Base-by-base conservation (phyloP, 1,140 invertebrate genomes). In the Leptopilina clavipes region DNA sequence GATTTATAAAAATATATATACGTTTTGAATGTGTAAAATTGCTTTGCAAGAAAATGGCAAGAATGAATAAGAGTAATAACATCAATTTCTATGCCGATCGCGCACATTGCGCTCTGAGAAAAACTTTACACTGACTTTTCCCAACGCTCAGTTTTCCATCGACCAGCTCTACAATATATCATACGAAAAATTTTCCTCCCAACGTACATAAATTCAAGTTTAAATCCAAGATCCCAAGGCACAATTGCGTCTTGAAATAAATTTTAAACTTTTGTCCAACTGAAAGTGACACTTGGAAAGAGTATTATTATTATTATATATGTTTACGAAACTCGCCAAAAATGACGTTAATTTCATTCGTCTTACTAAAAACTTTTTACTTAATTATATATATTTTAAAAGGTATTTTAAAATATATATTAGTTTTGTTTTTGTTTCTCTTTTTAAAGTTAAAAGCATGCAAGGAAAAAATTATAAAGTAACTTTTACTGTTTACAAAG, bases 1-100 rank as follows among this genome's bases (percentile, higher is more conserved):
- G 9, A 40, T 40, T 7, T 40, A 40, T 40, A 65, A 31, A 25
- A 11, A 31, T n/a, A n/a, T 31, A n/a, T 31, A 31, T 65, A 65
- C 12, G 25, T 65, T 22, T 31, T 65, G 59, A 65, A 65, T 65
- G 37, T 17, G 25, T 31, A 25, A 37, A 65, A 65, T 31, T 65
- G 22, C 25, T 65, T 54, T 8, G 48, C 25, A 65, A 65, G 59
- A 65, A n/a, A 65, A 65, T 65, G 59, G 25, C 19, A 65, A 65
- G 59, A 65, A 65, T 65, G 59, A 65, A 65, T 65, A 65, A 65
- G 59, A 65, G 25, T n/a, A 59, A 40, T 45, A 52, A 25, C 59
- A 12, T 65, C 59, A 65, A 71, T 75, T 71, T 71, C 45, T 48
- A 80, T 75, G 76, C 65, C 70, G 44, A 78, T 76, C 78, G 73